Conservation (phyloP, 2,113 vertebrate species). For the Notechis scutatus region DNA sequence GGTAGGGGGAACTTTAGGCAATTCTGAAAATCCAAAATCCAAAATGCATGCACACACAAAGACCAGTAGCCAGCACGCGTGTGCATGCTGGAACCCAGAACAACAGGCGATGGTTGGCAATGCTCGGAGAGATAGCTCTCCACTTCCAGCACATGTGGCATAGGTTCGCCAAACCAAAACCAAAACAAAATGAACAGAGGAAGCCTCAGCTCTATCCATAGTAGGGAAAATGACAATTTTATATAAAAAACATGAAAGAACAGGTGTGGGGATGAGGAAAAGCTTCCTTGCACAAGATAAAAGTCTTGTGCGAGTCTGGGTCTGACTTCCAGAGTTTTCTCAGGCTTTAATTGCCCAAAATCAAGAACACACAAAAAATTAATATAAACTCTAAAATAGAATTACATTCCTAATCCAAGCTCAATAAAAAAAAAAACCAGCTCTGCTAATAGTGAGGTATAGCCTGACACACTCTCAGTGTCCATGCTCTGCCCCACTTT, state of each 20-base stretch:
- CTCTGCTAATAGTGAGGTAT: neutral
- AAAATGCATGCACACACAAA: no score
- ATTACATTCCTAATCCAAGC: neutral
- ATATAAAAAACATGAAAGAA: neutral
- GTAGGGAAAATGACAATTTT: neutral
- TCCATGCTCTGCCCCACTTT: neutral
- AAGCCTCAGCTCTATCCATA: neutral
- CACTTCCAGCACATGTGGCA: no score
- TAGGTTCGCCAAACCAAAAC: neutral
- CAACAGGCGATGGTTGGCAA: no score
- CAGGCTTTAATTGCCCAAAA: neutral
- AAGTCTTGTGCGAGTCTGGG: neutral
- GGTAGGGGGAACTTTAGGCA: neutral
- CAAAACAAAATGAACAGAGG: neutral
- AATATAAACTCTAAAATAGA: neutral
- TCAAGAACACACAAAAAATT: neutral
- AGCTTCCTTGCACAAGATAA: neutral
- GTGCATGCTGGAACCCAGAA: no score
- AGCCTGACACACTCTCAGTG: neutral
- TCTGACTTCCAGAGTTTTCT: neutral
- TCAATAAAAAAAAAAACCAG: neutral
- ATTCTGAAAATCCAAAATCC: neutral
- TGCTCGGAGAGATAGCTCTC: no score
- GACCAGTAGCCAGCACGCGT: no score
- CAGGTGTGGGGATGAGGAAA: neutral